phyloP scores from a whole-genome alignment of 2,797 vertebrate genomes.

The Zalophus californianus region DNA sequence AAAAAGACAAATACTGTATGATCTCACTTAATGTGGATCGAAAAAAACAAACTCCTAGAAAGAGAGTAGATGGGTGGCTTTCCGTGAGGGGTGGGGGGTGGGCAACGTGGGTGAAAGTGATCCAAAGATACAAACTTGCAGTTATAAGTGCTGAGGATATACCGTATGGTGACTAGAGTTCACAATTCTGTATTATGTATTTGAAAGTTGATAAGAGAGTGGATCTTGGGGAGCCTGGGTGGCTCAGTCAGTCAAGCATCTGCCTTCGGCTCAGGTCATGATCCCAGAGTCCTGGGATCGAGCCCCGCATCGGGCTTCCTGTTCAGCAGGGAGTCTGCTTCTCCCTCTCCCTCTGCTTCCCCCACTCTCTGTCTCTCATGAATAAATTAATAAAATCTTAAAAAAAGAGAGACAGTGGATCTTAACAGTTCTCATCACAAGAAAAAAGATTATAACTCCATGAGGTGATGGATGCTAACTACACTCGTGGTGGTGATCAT shows the following conservation, averaged over 20 bases:
- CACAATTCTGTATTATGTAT: neutral
- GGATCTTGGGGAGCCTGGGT: neutral
- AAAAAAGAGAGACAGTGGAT: neutral
- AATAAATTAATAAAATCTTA: too few relatives aligned
- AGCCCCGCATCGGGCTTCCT: too few relatives aligned
- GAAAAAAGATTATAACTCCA: neutral
- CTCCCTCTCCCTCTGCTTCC: too few relatives aligned
- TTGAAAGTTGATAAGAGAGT: neutral
- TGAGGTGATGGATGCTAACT: neutral
- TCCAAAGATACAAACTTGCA: neutral
- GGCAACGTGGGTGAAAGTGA: neutral
- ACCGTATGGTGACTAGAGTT: too few relatives aligned
- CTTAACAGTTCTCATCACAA: neutral
- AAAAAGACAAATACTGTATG: neutral
- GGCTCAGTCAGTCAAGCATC: too few relatives aligned
- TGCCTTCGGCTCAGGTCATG: too few relatives aligned
- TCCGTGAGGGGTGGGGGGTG: neutral
- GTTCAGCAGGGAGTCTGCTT: too few relatives aligned
- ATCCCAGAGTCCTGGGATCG: too few relatives aligned
- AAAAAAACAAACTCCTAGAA: neutral
- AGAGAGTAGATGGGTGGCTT: neutral
- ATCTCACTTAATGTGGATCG: neutral
- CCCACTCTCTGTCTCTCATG: too few relatives aligned
- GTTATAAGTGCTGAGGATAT: neutral
- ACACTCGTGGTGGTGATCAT: neutral